phyloP scores from a whole-genome alignment of 2,113 vertebrate genomes.

The Bos indicus region DNA sequence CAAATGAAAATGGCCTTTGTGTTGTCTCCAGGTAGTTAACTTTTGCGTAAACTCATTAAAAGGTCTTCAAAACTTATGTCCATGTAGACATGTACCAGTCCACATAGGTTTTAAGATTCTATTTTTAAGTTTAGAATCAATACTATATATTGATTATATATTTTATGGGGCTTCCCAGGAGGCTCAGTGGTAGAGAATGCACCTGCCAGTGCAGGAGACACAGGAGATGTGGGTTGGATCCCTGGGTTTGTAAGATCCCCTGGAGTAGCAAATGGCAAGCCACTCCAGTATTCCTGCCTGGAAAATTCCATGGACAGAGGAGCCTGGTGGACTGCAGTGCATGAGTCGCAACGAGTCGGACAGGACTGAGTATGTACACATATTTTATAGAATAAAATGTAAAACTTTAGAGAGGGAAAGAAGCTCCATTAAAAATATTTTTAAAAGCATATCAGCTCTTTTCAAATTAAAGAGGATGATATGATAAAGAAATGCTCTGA shows the following conservation, averaged over 20 bases:
- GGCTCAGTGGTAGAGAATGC: not conserved
- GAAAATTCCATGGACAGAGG: not conserved
- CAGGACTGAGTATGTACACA: not conserved
- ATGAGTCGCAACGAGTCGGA: not conserved
- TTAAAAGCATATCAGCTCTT: not conserved
- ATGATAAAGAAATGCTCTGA: not conserved
- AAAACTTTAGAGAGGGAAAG: slow-evolving; percentile 9
- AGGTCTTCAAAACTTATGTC: not conserved
- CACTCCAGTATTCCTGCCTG: not conserved
- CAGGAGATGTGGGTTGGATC: not conserved
- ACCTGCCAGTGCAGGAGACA: not conserved
- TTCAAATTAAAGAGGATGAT: not conserved
- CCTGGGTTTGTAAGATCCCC: not conserved
- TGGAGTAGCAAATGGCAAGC: not conserved
- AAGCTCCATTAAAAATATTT: slow-evolving; percentile 27
- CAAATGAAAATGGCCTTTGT: not conserved
- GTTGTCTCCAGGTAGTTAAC: not conserved
- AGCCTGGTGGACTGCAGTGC: not conserved
- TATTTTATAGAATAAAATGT: slow-evolving; percentile 1
- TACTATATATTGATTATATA: not conserved
- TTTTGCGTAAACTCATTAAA: slow-evolving; percentile 25
- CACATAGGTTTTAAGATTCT: not conserved
- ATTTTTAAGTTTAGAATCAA: slow-evolving; percentile 16
- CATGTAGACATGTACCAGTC: not conserved
- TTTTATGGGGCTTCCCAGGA: not conserved